Percentiles rank a stretch among this genome's conserved stretches.
Evolutionary conservation across 2,797 vertebrate genomes (phyloP).

Genomic region (Cynodonichthys magdalenae): DNA sequence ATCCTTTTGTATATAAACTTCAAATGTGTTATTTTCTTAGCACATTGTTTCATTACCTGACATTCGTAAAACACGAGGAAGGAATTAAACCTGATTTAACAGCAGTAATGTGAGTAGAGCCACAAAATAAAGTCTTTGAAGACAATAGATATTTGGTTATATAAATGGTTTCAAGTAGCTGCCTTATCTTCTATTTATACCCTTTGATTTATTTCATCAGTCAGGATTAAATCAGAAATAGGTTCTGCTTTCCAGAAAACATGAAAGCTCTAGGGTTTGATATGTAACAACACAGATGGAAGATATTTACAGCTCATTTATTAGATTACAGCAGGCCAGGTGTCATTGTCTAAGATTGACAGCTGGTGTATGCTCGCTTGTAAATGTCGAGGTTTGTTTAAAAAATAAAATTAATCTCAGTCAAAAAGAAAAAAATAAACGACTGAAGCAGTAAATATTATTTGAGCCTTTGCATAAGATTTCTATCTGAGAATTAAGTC

Average conservation of each 20-base stretch:
- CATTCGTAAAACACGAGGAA: too few species aligned
- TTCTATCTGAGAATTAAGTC: too few species aligned
- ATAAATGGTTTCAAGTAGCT: background rate
- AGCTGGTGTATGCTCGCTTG: constrained; percentile 31
- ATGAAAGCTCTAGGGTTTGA: constrained; percentile 27
- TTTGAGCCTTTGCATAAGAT: too few species aligned
- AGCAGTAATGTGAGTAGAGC: background rate
- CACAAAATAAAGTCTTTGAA: background rate
- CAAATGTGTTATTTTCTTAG: background rate
- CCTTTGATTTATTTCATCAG: constrained; percentile 28
- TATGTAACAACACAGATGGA: constrained; percentile 29
- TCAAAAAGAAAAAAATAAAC: background rate
- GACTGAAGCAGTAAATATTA: background rate
- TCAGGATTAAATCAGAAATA: constrained; percentile 32
- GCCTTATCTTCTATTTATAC: background rate
- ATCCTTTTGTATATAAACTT: background rate
- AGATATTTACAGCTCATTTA: constrained; percentile 64
- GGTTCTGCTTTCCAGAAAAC: constrained; percentile 33
- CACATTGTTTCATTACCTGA: too few species aligned
- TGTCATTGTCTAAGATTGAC: constrained; percentile 40
- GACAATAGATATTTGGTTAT: background rate
- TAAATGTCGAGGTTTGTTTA: background rate
- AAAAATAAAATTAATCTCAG: constrained; percentile 1
- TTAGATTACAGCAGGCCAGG: constrained; percentile 64
- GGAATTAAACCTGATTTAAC: too few species aligned